A percentile compares a stretch with the other conserved stretches of the same genome.
phyloP scores from a whole-genome alignment of 2,113 vertebrate species.

The Antigone vipio region DNA sequence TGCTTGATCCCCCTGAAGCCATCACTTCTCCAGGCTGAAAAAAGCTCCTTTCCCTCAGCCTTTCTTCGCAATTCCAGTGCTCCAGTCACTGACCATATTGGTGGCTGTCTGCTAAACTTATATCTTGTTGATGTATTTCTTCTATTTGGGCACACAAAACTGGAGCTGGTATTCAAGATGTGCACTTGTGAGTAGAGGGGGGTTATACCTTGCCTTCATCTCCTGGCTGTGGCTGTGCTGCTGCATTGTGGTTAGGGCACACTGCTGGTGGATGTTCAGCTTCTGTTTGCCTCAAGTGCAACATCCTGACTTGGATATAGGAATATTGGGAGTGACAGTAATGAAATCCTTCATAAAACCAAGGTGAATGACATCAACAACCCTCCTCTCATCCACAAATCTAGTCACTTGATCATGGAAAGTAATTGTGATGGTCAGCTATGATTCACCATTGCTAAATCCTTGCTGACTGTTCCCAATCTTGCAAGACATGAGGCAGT shows the following conservation, averaged over 20 bases:
- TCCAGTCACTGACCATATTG: no score
- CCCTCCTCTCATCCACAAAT: background rate
- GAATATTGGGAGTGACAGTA: background rate
- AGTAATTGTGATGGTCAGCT: background rate
- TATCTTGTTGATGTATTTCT: background rate
- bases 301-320: background rate
- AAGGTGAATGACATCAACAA: background rate
- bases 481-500: background rate
- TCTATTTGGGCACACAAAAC: background rate
- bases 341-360: background rate
- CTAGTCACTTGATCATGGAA: background rate
- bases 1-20: background rate
- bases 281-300: background rate
- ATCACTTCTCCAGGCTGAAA: background rate
- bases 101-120: background rate
- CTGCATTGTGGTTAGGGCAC: background rate
- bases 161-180: background rate
- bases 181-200: background rate
- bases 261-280: background rate
- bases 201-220: background rate
- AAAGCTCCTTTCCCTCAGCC: background rate
- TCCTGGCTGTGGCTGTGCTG: background rate
- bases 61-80: background rate
- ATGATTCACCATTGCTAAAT: background rate
- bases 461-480: background rate